Conservation (phyloP, 2,113 vertebrate genomes). For the Psittacara wagleri region DNA sequence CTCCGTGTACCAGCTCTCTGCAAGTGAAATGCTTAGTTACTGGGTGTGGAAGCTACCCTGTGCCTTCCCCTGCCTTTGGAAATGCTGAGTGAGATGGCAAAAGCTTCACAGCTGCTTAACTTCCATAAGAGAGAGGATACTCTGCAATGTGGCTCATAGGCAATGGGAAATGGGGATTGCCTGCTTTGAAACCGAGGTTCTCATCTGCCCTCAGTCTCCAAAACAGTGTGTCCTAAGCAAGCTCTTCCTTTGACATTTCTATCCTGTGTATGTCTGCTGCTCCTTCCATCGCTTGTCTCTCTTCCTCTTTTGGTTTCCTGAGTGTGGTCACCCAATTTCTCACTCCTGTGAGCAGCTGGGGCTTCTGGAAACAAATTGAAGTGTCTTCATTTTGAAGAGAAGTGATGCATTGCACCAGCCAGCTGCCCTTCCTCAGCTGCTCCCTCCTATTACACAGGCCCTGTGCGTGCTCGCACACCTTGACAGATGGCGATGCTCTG, state of each 20-base stretch:
- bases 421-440: slow-evolving; percentile 43
- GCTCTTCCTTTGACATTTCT: neutral
- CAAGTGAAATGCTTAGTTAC: neutral
- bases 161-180: neutral
- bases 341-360: slow-evolving; percentile 18
- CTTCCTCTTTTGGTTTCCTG: neutral
- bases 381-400: slow-evolving; percentile 38
- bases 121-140: neutral
- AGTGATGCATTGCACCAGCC: slow-evolving; percentile 1
- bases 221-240: neutral
- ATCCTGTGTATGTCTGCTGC: neutral
- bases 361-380: neutral
- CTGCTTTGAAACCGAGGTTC: neutral
- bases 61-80: neutral
- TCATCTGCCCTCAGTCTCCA: neutral
- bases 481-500: slow-evolving; percentile 59
- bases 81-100: neutral
- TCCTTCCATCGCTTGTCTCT: neutral
- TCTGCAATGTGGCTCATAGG: neutral
- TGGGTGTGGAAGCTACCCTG: neutral
- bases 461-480: neutral
- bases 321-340: neutral
- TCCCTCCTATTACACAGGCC: neutral
- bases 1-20: neutral
- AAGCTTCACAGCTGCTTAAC: neutral